phyloP scores from a whole-genome alignment of 2,113 vertebrate species.

The Struthio camelus region DNA sequence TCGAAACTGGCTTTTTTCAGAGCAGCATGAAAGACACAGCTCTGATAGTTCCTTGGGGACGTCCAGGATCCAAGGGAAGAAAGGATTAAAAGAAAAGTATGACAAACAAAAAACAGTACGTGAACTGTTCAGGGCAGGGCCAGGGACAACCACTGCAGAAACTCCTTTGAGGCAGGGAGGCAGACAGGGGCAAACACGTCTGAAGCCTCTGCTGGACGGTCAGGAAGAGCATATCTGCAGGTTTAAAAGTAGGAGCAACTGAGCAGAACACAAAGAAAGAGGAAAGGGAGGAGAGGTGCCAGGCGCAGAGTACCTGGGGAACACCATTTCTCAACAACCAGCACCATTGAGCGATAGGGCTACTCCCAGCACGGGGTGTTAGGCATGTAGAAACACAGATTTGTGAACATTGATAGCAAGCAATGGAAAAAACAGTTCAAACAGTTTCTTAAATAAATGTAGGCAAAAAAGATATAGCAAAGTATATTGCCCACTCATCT shows the following conservation, averaged over 20 bases:
- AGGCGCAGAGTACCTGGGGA: rapidly evolving
- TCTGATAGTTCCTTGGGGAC: neutral
- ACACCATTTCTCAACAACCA: neutral
- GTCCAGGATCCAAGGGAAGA: neutral
- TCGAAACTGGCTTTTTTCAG: neutral
- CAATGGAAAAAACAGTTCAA: neutral
- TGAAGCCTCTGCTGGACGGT: neutral
- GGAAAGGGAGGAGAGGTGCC: neutral
- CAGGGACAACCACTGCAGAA: neutral
- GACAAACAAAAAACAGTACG: neutral
- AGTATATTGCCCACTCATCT: neutral
- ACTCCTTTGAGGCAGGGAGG: neutral
- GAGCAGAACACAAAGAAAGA: neutral
- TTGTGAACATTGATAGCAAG: neutral
- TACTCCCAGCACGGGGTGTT: neutral
- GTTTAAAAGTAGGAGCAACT: neutral
- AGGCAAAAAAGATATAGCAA: neutral
- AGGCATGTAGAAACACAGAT: neutral
- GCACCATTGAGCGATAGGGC: no score
- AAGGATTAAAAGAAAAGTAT: neutral
- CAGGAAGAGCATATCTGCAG: neutral
- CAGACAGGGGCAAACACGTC: neutral
- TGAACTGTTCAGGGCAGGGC: neutral
- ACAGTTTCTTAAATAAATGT: neutral
- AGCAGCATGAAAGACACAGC: neutral